Evolutionary conservation across 2,797 vertebrate genomes (phyloP).

Genomic region (Catostomus latipinnis): DNA sequence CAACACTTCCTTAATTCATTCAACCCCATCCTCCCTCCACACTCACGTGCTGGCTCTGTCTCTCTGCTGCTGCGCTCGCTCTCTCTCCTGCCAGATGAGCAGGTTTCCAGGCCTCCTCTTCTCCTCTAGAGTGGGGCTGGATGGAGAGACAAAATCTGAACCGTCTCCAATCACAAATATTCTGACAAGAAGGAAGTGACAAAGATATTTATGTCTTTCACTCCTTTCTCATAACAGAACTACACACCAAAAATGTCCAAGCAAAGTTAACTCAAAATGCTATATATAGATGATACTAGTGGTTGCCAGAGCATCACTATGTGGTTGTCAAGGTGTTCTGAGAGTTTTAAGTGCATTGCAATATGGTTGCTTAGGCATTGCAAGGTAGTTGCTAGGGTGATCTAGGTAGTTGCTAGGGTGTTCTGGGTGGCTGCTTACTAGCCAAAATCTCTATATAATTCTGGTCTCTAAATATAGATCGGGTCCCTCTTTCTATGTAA

Average conservation of each 20-base stretch:
- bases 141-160: constrained; percentile 48
- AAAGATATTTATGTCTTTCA: neutral
- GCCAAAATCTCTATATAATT: too few species aligned
- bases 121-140: constrained; percentile 80
- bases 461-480: too few species aligned
- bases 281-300: too few species aligned
- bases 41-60: constrained; percentile 60
- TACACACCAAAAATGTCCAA: neutral
- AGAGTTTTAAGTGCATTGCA: too few species aligned
- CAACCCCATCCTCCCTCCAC: neutral
- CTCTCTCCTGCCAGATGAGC: constrained; percentile 89
- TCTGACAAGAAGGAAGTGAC: constrained; percentile 19
- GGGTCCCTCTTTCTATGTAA: too few species aligned
- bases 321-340: too few species aligned
- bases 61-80: constrained; percentile 78
- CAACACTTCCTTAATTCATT: neutral
- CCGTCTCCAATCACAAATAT: constrained; percentile 51
- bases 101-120: constrained; percentile 80
- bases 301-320: too few species aligned
- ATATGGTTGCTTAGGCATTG: too few species aligned
- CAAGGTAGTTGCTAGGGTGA: too few species aligned
- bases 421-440: too few species aligned
- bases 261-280: too few species aligned
- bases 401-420: too few species aligned
- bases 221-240: neutral